Conservation (phyloP, 1,140 invertebrate genomes). For the Ceratina calcarata region DNA sequence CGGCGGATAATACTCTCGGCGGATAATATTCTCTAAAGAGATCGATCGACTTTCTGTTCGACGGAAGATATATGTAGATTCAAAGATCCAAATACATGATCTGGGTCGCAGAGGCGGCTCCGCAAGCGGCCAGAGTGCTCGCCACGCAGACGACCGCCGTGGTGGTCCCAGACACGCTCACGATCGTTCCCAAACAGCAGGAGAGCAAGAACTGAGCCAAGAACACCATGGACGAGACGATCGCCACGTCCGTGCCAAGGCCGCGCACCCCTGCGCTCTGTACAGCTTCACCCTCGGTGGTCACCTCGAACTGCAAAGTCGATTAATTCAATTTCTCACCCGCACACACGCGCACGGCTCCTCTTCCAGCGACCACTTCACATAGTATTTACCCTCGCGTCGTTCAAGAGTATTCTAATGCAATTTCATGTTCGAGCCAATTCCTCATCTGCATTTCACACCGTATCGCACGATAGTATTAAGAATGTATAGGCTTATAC, state of each 20-base stretch:
- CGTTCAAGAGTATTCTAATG: background rate
- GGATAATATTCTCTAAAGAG: too few species aligned
- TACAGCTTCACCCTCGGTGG: slow-evolving; percentile 79
- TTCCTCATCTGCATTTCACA: too few species aligned
- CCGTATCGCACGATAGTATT: too few species aligned
- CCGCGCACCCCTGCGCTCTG: slow-evolving; percentile 85
- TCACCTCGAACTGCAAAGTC: slow-evolving; percentile 84
- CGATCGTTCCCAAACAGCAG: slow-evolving; percentile 91
- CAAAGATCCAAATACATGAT: slow-evolving; percentile 94
- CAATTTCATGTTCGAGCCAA: too few species aligned
- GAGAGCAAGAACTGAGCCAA: slow-evolving; percentile 95
- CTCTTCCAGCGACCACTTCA: too few species aligned
- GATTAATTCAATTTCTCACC: slow-evolving; percentile 22
- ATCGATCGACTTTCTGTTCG: background rate
- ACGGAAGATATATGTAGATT: background rate
- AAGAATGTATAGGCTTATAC: too few species aligned
- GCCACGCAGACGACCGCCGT: slow-evolving; percentile 92
- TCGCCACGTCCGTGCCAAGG: slow-evolving; percentile 95
- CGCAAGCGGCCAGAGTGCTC: slow-evolving; percentile 90
- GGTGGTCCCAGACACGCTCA: slow-evolving; percentile 89
- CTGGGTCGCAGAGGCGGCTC: slow-evolving; percentile 90
- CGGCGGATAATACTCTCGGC: too few species aligned
- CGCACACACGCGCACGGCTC: background rate
- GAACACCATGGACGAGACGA: slow-evolving; percentile 97
- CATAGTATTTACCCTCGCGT: too few species aligned